phyloP scores from a whole-genome alignment of 1,140 invertebrate genomes.

The Pseudachorutes palmiensis region DNA sequence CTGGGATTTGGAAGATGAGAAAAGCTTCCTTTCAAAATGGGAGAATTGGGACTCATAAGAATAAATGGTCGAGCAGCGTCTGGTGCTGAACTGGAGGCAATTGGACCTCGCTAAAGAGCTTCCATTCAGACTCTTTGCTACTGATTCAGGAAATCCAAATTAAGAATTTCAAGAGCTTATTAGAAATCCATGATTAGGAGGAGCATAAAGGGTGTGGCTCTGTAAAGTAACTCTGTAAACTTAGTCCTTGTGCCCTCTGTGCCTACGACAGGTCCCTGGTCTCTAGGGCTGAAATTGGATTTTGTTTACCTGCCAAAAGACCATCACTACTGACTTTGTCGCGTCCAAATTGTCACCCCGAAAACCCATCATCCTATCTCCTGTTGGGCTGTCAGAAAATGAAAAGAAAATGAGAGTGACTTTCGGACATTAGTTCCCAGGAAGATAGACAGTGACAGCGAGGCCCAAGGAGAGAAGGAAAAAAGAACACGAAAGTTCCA shows the following conservation, averaged over 20 bases:
- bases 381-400: not conserved
- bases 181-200: not conserved
- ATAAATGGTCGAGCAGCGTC: slow-evolving; percentile 24
- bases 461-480: no score
- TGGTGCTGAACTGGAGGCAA: slow-evolving; percentile 30
- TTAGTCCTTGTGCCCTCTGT: not conserved
- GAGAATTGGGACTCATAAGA: slow-evolving; percentile 27
- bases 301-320: not conserved
- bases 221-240: no score
- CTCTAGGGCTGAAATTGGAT: not conserved
- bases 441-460: not conserved
- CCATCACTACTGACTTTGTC: no score
- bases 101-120: slow-evolving; percentile 19
- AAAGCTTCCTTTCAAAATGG: slow-evolving; percentile 16
- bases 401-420: slow-evolving; percentile 12
- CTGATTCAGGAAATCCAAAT: not conserved
- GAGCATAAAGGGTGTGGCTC: no score
- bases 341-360: not conserved
- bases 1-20: slow-evolving; percentile 11
- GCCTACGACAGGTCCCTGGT: not conserved
- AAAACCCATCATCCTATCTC: not conserved
- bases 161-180: not conserved
- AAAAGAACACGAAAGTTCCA: slow-evolving; percentile 9
- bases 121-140: not conserved
- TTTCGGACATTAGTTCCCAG: slow-evolving; percentile 4